These are phyloP conservation scores for Sigmodon hispidus DNA, from an alignment of 2,113 vertebrate species.

Conservation along the genomic window DNA sequence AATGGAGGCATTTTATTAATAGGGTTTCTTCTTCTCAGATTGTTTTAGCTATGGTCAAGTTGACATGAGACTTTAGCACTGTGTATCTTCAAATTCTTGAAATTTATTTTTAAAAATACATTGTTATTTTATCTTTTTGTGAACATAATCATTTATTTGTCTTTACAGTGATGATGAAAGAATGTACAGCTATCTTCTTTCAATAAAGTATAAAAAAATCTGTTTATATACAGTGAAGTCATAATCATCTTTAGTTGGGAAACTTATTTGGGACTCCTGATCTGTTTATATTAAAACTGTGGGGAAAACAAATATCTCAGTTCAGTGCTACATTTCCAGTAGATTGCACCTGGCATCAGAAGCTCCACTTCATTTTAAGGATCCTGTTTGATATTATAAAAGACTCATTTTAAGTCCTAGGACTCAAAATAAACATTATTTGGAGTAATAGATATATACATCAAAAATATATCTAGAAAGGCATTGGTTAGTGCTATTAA, in stretches of 20 bases:
- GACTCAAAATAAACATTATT: conserved; percentile 90
- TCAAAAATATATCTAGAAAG: conserved; percentile 89
- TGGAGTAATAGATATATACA: conserved; percentile 91
- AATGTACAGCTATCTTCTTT: conserved; percentile 90
- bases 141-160: conserved; percentile 94
- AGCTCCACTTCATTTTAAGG: conserved; percentile 83
- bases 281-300: conserved; percentile 81
- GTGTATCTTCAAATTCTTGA: no score
- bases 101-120: no score
- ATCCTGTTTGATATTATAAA: conserved; percentile 85
- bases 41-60: no score
- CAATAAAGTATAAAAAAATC: conserved; percentile 92
- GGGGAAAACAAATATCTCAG: conserved; percentile 75
- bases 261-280: conserved; percentile 81
- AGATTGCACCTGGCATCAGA: conserved; percentile 89
- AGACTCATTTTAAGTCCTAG: conserved; percentile 84
- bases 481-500: conserved; percentile 90
- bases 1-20: no score
- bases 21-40: no score
- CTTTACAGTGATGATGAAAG: conserved; percentile 87
- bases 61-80: no score
- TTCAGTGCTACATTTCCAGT: conserved; percentile 89
- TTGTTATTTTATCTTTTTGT: no score
- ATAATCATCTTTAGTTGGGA: conserved; percentile 82
- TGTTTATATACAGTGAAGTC: conserved; percentile 90